Conservation (phyloP, 2,113 vertebrate species). For the Coregonus clupeaformis region DNA sequence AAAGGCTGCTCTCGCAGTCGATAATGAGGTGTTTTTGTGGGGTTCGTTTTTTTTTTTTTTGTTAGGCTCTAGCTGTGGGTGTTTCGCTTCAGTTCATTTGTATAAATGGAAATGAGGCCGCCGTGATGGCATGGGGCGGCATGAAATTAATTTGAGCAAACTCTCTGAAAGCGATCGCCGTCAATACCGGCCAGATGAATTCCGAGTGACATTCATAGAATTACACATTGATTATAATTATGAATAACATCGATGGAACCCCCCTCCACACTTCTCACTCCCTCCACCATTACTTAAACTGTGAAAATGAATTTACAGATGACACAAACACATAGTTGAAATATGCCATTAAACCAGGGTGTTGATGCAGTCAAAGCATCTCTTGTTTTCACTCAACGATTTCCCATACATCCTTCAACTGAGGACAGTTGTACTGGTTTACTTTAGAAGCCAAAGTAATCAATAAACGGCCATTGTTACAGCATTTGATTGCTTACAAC, state of each 20-base stretch:
- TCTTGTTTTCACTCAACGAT: neutral
- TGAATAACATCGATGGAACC: neutral
- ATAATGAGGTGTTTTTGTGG: slow-evolving; percentile 3
- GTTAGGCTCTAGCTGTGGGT: neutral
- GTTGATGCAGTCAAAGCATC: neutral
- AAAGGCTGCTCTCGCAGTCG: neutral
- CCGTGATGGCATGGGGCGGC: neutral
- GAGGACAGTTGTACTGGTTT: too few species aligned
- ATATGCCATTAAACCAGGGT: neutral
- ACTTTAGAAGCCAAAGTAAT: neutral
- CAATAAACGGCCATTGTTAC: neutral
- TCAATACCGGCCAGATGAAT: slow-evolving; percentile 16
- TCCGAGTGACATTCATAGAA: slow-evolving; percentile 10
- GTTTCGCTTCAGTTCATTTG: slow-evolving; percentile 7
- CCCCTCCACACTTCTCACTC: neutral
- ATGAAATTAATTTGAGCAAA: slow-evolving; percentile 9
- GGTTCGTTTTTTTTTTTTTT: neutral
- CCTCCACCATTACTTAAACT: neutral
- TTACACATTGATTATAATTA: slow-evolving; percentile 5
- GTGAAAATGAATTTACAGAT: neutral
- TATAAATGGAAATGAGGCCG: neutral
- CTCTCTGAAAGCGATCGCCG: neutral
- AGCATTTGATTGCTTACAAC: too few species aligned
- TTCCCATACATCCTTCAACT: too few species aligned
- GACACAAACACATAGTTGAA: neutral